These are phyloP conservation scores for Iphiclides podalirius DNA, from an alignment of 2,888 invertebrate genomes.

Conservation along the genomic window DNA sequence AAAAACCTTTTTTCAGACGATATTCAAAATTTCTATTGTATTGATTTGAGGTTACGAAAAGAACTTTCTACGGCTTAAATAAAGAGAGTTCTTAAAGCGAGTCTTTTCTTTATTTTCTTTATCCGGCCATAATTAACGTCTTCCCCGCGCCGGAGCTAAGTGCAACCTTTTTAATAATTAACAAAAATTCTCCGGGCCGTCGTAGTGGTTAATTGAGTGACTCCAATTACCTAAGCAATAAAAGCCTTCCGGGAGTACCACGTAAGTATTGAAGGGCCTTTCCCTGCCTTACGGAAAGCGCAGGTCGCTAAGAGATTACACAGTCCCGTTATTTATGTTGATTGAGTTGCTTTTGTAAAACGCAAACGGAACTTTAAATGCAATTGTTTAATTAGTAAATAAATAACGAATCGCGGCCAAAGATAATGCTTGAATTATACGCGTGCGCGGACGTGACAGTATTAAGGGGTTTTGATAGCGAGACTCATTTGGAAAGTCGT, in stretches of 20 bases:
- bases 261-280: slow-evolving; percentile 59
- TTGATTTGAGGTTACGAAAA: background rate
- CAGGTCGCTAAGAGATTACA: slow-evolving; percentile 48
- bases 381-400: slow-evolving; percentile 24
- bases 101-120: slow-evolving; percentile 9
- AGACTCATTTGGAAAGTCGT: slow-evolving; percentile 11
- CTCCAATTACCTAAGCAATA: slow-evolving; percentile 75
- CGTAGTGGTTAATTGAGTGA: slow-evolving; percentile 77
- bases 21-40: too few species aligned
- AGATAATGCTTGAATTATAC: slow-evolving; percentile 20
- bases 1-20: too few species aligned
- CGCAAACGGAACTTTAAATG: slow-evolving; percentile 24
- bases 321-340: slow-evolving; percentile 46
- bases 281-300: slow-evolving; percentile 53
- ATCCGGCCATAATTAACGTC: slow-evolving; percentile 36
- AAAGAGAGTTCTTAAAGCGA: slow-evolving; percentile 3
- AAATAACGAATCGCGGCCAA: slow-evolving; percentile 20
- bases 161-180: slow-evolving; percentile 78
- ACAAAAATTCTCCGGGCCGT: slow-evolving; percentile 66
- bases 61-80: slow-evolving; percentile 16
- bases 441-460: slow-evolving; percentile 14
- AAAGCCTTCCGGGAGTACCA: slow-evolving; percentile 62
- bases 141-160: slow-evolving; percentile 48
- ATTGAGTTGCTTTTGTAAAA: slow-evolving; percentile 28
- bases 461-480: slow-evolving; percentile 19